A percentile compares a stretch with the other conserved stretches of the same genome.
phyloP scores from a whole-genome alignment of 2,888 invertebrate species.

The Boloria selene region DNA sequence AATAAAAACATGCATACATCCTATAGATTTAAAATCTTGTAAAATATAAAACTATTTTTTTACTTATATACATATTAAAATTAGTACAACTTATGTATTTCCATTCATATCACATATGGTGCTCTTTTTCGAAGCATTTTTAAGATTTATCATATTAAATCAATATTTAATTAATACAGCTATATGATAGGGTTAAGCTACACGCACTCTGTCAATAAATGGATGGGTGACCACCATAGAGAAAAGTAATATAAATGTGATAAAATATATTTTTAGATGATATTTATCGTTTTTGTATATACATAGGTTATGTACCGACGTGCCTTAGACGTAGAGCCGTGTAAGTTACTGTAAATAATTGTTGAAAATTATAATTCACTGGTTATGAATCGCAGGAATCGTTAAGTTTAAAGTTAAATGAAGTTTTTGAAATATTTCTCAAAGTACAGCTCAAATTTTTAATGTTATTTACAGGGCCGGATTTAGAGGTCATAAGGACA shows the following conservation, averaged over 20 bases:
- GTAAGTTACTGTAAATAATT: constrained; percentile 32
- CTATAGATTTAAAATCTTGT: not conserved
- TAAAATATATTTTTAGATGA: constrained; percentile 72
- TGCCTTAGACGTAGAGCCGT: constrained; percentile 49
- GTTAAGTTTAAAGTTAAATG: constrained; percentile 38
- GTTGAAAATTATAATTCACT: constrained; percentile 24
- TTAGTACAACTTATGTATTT: constrained; percentile 20
- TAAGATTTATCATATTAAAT: constrained; percentile 8
- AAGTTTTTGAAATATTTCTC: not conserved
- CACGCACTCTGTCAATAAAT: not conserved
- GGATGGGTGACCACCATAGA: constrained; percentile 54
- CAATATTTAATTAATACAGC: constrained; percentile 4
- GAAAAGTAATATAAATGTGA: constrained; percentile 64
- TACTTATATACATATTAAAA: constrained; percentile 14
- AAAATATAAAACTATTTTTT: constrained; percentile 1
- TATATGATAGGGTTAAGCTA: constrained; percentile 12
- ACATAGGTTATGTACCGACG: constrained; percentile 49
- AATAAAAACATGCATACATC: too few species aligned
- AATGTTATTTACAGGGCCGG: not conserved
- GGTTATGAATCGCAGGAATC: constrained; percentile 26
- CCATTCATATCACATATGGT: constrained; percentile 41
- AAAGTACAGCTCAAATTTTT: constrained; percentile 9
- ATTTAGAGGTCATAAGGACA: not conserved
- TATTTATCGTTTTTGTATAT: constrained; percentile 56
- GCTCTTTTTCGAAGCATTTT: constrained; percentile 54